Evolutionary conservation across 1,140 invertebrate species (phyloP).

Genomic region (Drosophila melanogaster): DNA sequence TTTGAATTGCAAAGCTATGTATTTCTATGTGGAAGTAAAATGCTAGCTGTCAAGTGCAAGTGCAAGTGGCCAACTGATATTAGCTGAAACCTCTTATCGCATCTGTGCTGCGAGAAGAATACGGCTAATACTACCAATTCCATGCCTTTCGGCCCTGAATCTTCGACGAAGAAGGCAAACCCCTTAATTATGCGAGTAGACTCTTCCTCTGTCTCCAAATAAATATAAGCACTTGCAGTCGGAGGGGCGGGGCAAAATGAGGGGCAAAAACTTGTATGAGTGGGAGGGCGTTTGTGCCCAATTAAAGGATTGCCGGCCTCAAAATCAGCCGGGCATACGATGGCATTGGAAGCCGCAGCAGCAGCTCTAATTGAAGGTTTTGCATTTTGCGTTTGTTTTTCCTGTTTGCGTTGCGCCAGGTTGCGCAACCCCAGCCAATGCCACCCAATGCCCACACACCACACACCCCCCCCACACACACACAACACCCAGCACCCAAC

Average conservation of each 20-base stretch:
- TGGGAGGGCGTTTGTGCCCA: conserved; percentile 37
- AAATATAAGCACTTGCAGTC: conserved; percentile 12
- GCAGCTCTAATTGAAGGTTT: conserved; percentile 75
- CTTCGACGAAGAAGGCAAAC: conserved; percentile 1
- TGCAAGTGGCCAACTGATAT: too few species aligned
- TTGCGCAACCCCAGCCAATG: conserved; percentile 20
- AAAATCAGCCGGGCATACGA: conserved; percentile 69
- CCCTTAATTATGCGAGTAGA: conserved; percentile 49
- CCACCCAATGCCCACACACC: too few species aligned
- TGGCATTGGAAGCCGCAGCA: conserved; percentile 61
- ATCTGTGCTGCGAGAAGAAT: not conserved
- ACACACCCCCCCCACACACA: not conserved
- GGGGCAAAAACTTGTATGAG: not conserved
- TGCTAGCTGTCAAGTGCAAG: too few species aligned
- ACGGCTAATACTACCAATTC: not conserved
- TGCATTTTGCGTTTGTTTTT: conserved; percentile 71
- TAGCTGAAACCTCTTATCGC: too few species aligned
- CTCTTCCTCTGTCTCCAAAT: conserved; percentile 10
- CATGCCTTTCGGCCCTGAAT: not conserved
- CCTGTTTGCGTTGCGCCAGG: conserved; percentile 60
- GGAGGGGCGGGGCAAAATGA: not conserved
- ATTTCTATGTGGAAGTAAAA: too few species aligned
- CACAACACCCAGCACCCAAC: not conserved
- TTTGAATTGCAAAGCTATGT: too few species aligned
- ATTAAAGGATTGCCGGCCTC: conserved; percentile 67